These are phyloP conservation scores for Zootoca vivipara DNA, from an alignment of 2,113 vertebrate genomes.

Conservation along the genomic window DNA sequence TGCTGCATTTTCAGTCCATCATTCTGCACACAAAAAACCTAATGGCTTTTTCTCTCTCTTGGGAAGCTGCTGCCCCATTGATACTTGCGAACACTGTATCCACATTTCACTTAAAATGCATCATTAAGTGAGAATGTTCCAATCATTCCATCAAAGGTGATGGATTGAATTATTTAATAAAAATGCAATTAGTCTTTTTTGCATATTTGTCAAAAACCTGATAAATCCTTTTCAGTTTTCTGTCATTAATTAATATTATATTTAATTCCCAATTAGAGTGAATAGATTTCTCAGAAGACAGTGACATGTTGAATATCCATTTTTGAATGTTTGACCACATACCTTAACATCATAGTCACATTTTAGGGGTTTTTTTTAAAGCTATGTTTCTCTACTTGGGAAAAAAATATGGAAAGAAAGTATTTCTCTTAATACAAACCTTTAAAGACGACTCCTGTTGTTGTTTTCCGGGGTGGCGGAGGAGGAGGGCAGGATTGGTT, in stretches of 20 bases:
- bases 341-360: constrained; percentile 14
- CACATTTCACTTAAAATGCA: not conserved
- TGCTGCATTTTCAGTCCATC: not conserved
- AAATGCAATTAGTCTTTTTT: not conserved
- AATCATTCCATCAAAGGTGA: not conserved
- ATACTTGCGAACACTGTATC: not conserved
- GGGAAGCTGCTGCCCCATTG: not conserved
- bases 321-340: accelerated
- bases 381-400: constrained; percentile 46
- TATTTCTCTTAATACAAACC: constrained; percentile 70
- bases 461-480: not conserved
- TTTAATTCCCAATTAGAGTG: accelerated
- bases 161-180: not conserved
- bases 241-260: not conserved
- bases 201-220: accelerated
- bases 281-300: not conserved
- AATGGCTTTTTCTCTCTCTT: not conserved
- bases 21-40: not conserved
- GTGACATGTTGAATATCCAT: not conserved
- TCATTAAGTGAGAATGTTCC: not conserved
- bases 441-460: constrained; percentile 48
- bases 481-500: constrained; percentile 16
- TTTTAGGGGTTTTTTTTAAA: constrained; percentile 20
- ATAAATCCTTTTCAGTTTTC: accelerated
- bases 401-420: constrained; percentile 36